A percentile compares a stretch with the other conserved stretches of the same genome.
These are phyloP conservation scores for Pholis gunnellus DNA, from an alignment of 2,113 vertebrate species.

Conservation along the genomic window DNA sequence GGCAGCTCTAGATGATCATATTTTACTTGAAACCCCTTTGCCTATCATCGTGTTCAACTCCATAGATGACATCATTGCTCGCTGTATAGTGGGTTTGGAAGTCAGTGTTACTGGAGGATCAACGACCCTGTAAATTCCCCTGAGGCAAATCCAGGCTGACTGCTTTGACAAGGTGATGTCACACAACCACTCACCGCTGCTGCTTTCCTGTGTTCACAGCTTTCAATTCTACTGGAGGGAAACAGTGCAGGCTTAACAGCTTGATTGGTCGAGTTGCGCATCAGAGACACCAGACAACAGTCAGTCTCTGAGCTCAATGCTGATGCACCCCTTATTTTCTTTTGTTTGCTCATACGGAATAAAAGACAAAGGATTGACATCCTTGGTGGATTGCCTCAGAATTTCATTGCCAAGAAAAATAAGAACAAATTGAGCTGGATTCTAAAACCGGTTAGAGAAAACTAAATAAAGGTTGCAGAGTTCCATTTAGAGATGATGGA, in stretches of 20 bases:
- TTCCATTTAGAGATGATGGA: slow-evolving; percentile 63
- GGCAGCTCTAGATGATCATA: not conserved
- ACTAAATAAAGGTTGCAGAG: slow-evolving; percentile 47
- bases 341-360: slow-evolving; percentile 50
- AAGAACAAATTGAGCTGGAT: slow-evolving; percentile 56
- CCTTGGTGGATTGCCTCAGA: slow-evolving; percentile 51
- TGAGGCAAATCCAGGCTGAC: slow-evolving; percentile 58
- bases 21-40: slow-evolving; percentile 21
- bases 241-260: slow-evolving; percentile 49
- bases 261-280: slow-evolving; percentile 67
- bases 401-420: slow-evolving; percentile 65
- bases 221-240: slow-evolving; percentile 43
- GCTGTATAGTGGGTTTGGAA: slow-evolving; percentile 13
- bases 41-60: slow-evolving; percentile 10
- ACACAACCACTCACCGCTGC: slow-evolving; percentile 30
- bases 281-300: slow-evolving; percentile 52
- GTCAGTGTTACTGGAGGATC: slow-evolving; percentile 30
- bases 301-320: slow-evolving; percentile 37
- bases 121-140: slow-evolving; percentile 50
- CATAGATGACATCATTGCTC: slow-evolving; percentile 14
- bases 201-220: slow-evolving; percentile 32
- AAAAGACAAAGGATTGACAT: slow-evolving; percentile 66
- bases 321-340: slow-evolving; percentile 39
- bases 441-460: slow-evolving; percentile 44
- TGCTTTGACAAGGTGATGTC: slow-evolving; percentile 67